Percentiles rank a stretch among this genome's conserved stretches.
phyloP scores from a whole-genome alignment of 2,888 invertebrate genomes.

The Lepidocyrtoides sp. region DNA sequence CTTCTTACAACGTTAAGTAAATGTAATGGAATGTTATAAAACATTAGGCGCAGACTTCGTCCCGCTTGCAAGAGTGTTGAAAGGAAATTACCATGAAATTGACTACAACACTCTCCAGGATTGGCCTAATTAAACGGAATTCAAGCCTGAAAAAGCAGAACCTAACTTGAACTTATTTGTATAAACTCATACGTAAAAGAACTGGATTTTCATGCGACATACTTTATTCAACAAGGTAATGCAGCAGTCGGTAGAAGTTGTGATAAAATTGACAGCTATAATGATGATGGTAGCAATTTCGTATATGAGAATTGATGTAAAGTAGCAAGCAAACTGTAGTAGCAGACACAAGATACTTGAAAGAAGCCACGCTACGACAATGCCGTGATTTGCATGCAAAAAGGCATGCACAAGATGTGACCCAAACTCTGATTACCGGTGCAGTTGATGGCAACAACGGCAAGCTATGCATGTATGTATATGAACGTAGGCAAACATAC shows the following conservation, averaged over 20 bases:
- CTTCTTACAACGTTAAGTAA: not conserved
- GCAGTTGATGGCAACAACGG: too few species aligned
- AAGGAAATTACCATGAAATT: conserved; percentile 52
- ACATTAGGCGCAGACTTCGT: not conserved
- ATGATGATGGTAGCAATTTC: not conserved
- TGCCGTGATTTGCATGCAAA: not conserved
- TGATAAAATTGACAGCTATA: too few species aligned
- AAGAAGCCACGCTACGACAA: not conserved
- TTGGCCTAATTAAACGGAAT: conserved; percentile 21
- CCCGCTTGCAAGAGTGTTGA: conserved; percentile 22
- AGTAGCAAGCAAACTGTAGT: not conserved
- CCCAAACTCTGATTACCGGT: not conserved
- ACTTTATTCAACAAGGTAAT: too few species aligned
- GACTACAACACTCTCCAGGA: conserved; percentile 34
- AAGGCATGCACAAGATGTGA: not conserved
- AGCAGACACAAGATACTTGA: not conserved
- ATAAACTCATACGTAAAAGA: not conserved
- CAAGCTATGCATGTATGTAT: too few species aligned
- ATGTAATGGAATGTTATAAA: not conserved
- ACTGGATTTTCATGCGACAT: not conserved
- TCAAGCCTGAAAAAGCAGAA: not conserved
- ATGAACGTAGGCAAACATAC: too few species aligned
- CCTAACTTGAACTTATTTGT: too few species aligned
- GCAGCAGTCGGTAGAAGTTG: too few species aligned
- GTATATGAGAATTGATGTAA: not conserved